These are phyloP conservation scores for Emmelina monodactyla DNA, from an alignment of 2,888 invertebrate species.

Conservation along the genomic window DNA sequence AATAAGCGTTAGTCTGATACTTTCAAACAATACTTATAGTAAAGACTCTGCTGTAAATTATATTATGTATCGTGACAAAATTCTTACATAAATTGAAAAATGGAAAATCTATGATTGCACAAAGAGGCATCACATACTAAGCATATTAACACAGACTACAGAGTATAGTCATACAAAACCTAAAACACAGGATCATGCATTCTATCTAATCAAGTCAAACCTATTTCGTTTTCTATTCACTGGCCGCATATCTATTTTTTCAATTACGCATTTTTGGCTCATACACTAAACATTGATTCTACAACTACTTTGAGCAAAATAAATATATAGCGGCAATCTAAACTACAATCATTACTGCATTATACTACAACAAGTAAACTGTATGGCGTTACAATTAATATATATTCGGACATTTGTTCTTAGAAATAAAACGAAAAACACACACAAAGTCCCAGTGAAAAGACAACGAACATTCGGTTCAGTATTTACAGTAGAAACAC, in stretches of 20 bases:
- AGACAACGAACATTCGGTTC: not conserved
- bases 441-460: not conserved
- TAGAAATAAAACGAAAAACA: not conserved
- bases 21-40: conserved; percentile 1
- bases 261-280: not conserved
- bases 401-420: not conserved
- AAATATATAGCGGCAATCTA: not conserved
- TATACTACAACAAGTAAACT: not conserved
- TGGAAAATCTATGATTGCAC: conserved; percentile 22
- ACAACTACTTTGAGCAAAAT: conserved; percentile 1
- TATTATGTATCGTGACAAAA: not conserved
- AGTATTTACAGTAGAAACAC: not conserved
- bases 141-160: conserved; percentile 5
- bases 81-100: not conserved
- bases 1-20: conserved; percentile 35
- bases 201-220: too few species aligned
- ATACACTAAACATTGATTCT: not conserved
- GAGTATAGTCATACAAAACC: not conserved
- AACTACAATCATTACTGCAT: not conserved
- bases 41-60: not conserved
- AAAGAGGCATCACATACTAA: conserved; percentile 20
- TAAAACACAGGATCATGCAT: too few species aligned
- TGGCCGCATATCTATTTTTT: not conserved
- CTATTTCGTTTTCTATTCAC: not conserved
- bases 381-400: too few species aligned